These are phyloP conservation scores for Zaprionus tsacasi DNA, from an alignment of 1,140 invertebrate genomes.

Conservation along the genomic window DNA sequence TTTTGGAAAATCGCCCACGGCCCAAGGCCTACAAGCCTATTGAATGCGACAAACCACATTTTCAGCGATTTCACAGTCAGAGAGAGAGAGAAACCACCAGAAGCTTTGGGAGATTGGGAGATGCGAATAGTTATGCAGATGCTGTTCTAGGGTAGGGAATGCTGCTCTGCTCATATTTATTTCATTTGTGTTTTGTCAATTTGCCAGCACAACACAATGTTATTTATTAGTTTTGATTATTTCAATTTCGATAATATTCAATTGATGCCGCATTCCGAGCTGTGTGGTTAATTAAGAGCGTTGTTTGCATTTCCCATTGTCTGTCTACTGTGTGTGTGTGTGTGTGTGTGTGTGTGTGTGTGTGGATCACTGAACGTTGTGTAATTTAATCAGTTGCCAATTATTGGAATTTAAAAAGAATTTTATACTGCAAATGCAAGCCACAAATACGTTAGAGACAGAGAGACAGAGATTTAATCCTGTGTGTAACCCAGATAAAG, in stretches of 20 bases:
- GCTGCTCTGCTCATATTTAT: constrained; percentile 31
- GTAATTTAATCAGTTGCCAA: constrained; percentile 26
- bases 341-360: not conserved
- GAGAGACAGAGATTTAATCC: constrained; percentile 6
- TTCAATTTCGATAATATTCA: constrained; percentile 45
- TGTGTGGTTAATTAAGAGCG: constrained; percentile 55
- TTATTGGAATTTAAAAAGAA: constrained; percentile 32
- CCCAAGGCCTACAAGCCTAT: not conserved
- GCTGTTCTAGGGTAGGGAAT: not conserved
- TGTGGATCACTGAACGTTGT: not conserved
- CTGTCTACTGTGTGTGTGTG: not conserved
- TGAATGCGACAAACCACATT: constrained; percentile 3
- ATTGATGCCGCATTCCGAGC: constrained; percentile 17
- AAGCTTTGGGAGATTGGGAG: not conserved
- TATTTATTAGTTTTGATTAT: constrained; percentile 53
- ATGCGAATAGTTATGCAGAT: not conserved
- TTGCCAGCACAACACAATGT: constrained; percentile 38
- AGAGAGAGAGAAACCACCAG: not conserved
- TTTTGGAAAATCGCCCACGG: constrained; percentile 20
- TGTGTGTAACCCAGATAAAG: not conserved
- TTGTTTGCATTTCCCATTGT: constrained; percentile 24
- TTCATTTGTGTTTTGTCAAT: constrained; percentile 42
- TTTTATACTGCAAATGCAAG: constrained; percentile 5
- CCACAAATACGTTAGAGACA: constrained; percentile 10
- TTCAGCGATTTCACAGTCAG: constrained; percentile 7